phyloP scores from a whole-genome alignment of 2,888 invertebrate genomes.

The Aspidapion aeneum region DNA sequence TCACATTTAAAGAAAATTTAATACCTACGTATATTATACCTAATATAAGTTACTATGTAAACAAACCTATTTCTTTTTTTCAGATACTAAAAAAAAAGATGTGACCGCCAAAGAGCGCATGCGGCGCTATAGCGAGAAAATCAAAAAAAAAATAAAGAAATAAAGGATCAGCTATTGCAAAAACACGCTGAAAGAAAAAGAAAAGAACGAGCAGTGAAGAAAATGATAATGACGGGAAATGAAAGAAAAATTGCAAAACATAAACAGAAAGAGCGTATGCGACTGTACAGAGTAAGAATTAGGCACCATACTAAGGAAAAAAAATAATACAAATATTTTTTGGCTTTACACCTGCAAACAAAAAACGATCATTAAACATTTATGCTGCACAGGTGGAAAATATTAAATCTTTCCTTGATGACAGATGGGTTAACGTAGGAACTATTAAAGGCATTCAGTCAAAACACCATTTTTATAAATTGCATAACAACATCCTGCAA shows the following conservation, averaged over 20 bases:
- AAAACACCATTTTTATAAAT: too few relatives aligned
- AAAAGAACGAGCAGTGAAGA: not conserved
- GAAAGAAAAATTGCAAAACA: not conserved
- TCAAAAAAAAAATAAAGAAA: not conserved
- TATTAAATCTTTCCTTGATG: too few relatives aligned
- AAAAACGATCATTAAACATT: too few relatives aligned
- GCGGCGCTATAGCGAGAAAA: not conserved
- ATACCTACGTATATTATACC: not conserved
- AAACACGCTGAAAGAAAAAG: not conserved
- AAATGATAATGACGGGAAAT: not conserved
- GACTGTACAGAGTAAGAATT: not conserved
- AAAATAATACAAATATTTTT: not conserved
- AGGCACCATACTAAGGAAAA: not conserved
- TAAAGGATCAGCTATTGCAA: not conserved
- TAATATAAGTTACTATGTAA: not conserved
- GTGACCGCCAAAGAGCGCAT: not conserved
- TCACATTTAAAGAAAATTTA: not conserved
- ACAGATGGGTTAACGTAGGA: too few relatives aligned
- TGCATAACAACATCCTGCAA: too few relatives aligned
- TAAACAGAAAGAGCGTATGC: not conserved
- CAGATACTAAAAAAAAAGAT: not conserved
- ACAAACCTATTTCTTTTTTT: not conserved
- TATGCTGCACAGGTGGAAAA: too few relatives aligned
- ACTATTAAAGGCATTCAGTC: too few relatives aligned
- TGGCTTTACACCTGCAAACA: not conserved